phyloP scores from a whole-genome alignment of 2,113 vertebrate species.

The Pomatostomus ruficeps region DNA sequence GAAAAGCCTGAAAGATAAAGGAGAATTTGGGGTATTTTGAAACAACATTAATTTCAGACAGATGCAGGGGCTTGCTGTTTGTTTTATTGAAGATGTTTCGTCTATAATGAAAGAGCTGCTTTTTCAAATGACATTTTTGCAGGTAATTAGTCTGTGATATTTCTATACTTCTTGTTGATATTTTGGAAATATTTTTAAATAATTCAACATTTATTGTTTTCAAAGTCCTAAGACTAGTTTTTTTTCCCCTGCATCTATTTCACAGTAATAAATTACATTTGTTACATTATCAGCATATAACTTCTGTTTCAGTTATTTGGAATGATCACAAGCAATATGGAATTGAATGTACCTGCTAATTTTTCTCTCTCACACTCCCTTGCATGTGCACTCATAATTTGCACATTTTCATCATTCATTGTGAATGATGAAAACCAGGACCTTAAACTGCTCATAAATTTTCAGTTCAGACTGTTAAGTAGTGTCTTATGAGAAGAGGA shows the following conservation, averaged over 20 bases:
- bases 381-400: neutral
- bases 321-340: neutral
- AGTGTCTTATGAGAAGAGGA: neutral
- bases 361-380: neutral
- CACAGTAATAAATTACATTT: neutral
- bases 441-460: neutral
- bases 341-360: neutral
- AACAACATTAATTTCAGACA: neutral
- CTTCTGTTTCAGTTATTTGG: neutral
- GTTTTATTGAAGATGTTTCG: neutral
- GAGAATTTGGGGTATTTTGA: neutral
- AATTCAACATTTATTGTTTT: slow-evolving; percentile 17
- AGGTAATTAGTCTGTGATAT: slow-evolving; percentile 25
- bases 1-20: neutral
- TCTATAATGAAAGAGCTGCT: neutral
- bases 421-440: neutral
- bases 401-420: neutral
- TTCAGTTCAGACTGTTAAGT: neutral
- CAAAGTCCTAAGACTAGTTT: neutral
- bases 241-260: neutral
- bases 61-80: neutral
- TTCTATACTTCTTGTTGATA: neutral
- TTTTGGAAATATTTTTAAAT: slow-evolving; percentile 36
- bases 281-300: neutral
- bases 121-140: neutral